phyloP scores from a whole-genome alignment of 1,140 invertebrate genomes.

The Drosophila ironensis region DNA sequence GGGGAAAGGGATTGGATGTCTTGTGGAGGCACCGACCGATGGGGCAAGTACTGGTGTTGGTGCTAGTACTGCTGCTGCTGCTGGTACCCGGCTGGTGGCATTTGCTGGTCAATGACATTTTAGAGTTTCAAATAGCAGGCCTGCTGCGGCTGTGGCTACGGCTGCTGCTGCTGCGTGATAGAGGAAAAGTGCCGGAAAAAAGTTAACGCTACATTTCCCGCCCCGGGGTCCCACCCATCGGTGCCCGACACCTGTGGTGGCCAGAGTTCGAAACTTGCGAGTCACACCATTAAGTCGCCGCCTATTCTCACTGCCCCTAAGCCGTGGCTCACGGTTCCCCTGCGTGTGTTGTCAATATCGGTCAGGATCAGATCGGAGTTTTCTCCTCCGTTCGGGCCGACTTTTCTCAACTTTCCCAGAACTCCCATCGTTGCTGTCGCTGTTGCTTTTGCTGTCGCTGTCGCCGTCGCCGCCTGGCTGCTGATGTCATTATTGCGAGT shows the following conservation, averaged over 20 bases:
- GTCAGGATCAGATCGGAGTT: too few species aligned
- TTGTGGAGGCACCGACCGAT: constrained; percentile 27
- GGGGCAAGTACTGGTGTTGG: too few species aligned
- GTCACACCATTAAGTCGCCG: constrained; percentile 60
- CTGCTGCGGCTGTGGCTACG: constrained; percentile 7
- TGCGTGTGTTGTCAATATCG: too few species aligned
- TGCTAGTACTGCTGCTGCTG: too few species aligned
- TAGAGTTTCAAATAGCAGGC: constrained; percentile 36
- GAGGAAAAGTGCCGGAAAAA: constrained; percentile 66
- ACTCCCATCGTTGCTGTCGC: constrained; percentile 4
- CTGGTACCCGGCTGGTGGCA: constrained; percentile 62
- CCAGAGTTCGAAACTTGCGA: constrained; percentile 55
- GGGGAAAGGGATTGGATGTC: constrained; percentile 25
- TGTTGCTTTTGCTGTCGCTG: constrained; percentile 52
- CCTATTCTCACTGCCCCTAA: constrained; percentile 63
- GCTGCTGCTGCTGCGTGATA: constrained; percentile 48
- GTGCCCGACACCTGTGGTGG: constrained; percentile 8
- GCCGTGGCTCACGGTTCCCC: too few species aligned
- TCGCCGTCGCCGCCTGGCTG: constrained; percentile 6
- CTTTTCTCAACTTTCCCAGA: too few species aligned
- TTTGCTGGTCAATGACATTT: constrained; percentile 79
- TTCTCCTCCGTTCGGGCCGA: too few species aligned
- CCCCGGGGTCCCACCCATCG: background rate
- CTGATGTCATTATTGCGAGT: constrained; percentile 72
- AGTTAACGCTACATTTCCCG: constrained; percentile 53